Conservation (phyloP, 2,888 invertebrate species). For the Lasiommata megera region DNA sequence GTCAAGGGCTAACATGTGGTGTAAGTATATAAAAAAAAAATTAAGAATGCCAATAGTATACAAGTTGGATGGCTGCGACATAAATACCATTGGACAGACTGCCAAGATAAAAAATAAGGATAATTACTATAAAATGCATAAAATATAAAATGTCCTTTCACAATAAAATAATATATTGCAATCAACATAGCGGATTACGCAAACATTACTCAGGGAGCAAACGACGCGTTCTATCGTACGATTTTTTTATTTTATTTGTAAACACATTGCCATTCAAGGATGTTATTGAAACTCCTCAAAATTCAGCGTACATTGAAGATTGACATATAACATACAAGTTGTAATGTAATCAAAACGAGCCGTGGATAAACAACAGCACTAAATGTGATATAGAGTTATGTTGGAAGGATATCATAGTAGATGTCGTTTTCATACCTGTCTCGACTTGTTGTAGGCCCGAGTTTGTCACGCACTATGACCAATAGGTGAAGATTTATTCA, state of each 20-base stretch:
- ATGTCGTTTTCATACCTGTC: constrained; percentile 43
- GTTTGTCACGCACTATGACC: constrained; percentile 20
- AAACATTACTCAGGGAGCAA: constrained; percentile 36
- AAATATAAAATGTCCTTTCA: constrained; percentile 13
- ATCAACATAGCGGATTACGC: constrained; percentile 30
- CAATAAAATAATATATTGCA: constrained; percentile 18
- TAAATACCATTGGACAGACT: no score
- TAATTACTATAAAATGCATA: neutral
- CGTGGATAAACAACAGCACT: constrained; percentile 21
- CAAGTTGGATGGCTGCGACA: no score
- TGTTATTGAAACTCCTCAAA: neutral
- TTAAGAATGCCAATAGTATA: no score
- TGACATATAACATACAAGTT: neutral
- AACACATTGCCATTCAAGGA: neutral
- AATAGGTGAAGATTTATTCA: constrained; percentile 10
- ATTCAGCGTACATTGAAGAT: neutral
- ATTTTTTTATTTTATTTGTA: constrained; percentile 23
- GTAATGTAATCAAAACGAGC: neutral
- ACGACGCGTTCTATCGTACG: constrained; percentile 29
- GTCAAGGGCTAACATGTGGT: no score
- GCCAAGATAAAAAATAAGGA: neutral
- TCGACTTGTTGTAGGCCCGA: constrained; percentile 44
- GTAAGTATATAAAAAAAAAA: no score
- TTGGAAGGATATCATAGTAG: constrained; percentile 18
- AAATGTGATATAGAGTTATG: neutral